Evolutionary conservation across 2,797 vertebrate genomes (phyloP).

Genomic region (Acomys russatus): DNA sequence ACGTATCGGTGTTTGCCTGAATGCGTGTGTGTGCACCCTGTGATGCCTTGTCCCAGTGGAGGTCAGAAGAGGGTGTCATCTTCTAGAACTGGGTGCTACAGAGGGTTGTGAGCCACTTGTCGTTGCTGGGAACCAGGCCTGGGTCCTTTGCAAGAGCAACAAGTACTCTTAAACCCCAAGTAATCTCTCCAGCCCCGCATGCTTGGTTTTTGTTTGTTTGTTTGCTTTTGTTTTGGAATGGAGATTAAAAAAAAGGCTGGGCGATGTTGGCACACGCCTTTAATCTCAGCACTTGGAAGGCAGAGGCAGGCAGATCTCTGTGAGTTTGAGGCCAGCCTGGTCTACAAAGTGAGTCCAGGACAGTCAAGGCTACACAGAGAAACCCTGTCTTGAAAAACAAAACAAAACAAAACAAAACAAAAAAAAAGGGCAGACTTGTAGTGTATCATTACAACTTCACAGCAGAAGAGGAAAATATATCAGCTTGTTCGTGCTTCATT

Average conservation of each 20-base stretch:
- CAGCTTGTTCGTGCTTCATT: slow-evolving; percentile 8
- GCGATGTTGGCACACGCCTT: too few relatives aligned
- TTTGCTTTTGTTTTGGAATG: neutral
- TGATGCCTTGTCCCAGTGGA: neutral
- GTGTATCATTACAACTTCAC: neutral
- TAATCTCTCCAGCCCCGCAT: neutral
- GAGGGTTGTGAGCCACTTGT: neutral
- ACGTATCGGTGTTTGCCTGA: neutral
- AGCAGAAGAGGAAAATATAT: slow-evolving; percentile 14
- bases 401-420: too few relatives aligned
- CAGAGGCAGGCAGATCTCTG: too few relatives aligned
- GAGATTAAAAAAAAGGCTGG: neutral
- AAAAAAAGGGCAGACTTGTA: neutral
- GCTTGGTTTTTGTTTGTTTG: neutral
- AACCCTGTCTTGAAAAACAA: too few relatives aligned
- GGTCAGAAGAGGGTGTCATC: neutral
- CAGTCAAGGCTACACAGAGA: too few relatives aligned
- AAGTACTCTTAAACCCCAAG: neutral
- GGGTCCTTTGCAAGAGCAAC: neutral
- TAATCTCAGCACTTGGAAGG: too few relatives aligned
- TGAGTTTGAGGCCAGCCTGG: too few relatives aligned
- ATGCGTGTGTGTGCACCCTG: neutral
- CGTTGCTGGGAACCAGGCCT: neutral
- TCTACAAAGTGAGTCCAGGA: too few relatives aligned
- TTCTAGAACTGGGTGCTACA: neutral